Base-by-base conservation (phyloP, 2,888 invertebrate genomes). In the Salpingus planirostris region DNA sequence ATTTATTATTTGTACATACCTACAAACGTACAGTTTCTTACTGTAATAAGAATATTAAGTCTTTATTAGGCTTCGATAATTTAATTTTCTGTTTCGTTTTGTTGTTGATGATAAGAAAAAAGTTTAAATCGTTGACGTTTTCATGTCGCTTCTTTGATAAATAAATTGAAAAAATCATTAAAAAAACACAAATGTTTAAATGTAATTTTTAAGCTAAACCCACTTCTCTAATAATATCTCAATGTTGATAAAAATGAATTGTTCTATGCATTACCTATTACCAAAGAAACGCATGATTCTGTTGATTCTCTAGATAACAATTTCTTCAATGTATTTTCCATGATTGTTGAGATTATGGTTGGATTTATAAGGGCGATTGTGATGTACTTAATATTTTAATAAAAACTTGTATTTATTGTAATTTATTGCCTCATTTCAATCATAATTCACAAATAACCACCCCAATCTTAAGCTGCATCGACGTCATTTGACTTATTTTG, bases 321-420 rank as follows among this genome's bases (percentile, higher is more conserved):
- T 34, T 38, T 38, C 26, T 23, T 13, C 32, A 29, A 18, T 28
- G 34, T 34, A 38, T 38, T 38, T 37, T 29, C 36, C 36, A 32
- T 21, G 36, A 36, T 32, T 24, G 31, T 31, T 38, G 38, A 38
- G 33, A 38, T 38, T 38, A 21, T 15, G 18, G 6, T 11, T 11
- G 15, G 15, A 29, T 10, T 18, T 28, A 36, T 46, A 45, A 46
- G 42, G 43, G 49, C 54, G 38, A 47, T 52, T 60, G 61, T 62
- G 63, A 63, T 62, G 63, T 63, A 62, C 63, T 63, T 63, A 63
- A 62, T 60, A 59, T 58, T 60, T 62, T 60, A 60, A 55, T 58
- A 58, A 48, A 58, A 48, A 42, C 32, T 38, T 38, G 42, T 57
- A 54, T 56, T 59, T 57, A 60, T 60, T 59, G 54, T 52, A 54